Conservation (phyloP, 2,888 invertebrate genomes). For the Campopleginae sp. region DNA sequence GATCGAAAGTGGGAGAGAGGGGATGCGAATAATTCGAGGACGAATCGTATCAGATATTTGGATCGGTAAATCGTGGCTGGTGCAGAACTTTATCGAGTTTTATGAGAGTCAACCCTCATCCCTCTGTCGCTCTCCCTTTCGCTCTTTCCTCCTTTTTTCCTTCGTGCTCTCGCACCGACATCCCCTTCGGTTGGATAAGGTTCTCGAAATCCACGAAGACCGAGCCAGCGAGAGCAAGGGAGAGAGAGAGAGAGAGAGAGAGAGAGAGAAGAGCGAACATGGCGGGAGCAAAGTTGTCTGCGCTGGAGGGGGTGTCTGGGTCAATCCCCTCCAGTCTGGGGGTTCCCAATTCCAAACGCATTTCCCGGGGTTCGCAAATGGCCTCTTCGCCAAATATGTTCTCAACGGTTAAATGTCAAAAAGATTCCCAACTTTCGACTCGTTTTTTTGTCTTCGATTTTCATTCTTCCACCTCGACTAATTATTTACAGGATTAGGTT, state of each 20-base stretch:
- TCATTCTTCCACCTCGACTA: background rate
- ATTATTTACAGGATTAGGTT: background rate
- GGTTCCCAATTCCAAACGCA: constrained; percentile 82
- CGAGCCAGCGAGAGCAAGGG: constrained; percentile 28
- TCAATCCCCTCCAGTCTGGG: constrained; percentile 83
- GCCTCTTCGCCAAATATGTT: constrained; percentile 41
- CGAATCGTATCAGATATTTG: background rate
- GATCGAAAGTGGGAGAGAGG: constrained; percentile 10
- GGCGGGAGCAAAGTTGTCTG: constrained; percentile 77
- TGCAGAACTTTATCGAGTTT: constrained; percentile 48
- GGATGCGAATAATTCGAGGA: background rate
- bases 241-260: constrained; percentile 44
- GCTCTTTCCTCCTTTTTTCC: constrained; percentile 30
- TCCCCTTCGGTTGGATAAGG: constrained; percentile 59
- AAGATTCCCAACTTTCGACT: background rate
- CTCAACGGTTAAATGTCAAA: background rate
- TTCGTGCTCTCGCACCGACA: constrained; percentile 43
- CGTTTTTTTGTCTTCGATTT: background rate
- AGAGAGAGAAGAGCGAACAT: constrained; percentile 38
- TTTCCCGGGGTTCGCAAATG: constrained; percentile 82
- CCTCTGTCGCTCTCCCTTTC: constrained; percentile 40
- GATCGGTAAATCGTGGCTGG: constrained; percentile 24
- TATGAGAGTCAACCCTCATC: constrained; percentile 49
- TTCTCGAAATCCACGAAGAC: constrained; percentile 62
- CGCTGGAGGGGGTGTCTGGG: constrained; percentile 84